Conservation (phyloP, 53 echinoderm and acorn worm genomes). For the Mesocentrotus franciscanus region DNA sequence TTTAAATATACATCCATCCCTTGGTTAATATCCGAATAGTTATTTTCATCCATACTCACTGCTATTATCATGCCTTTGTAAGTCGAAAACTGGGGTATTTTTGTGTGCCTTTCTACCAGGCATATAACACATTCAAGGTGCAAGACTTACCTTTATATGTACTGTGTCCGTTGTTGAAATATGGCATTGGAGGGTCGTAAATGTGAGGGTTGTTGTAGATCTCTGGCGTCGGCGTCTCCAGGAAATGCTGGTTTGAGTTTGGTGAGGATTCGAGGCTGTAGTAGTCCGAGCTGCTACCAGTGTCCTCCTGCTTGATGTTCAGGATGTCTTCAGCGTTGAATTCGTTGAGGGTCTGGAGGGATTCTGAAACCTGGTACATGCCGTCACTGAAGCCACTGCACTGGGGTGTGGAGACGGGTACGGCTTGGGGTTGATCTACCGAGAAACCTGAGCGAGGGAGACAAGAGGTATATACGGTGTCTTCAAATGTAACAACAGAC, state of each 20-base stretch:
- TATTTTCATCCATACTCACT: too few species aligned
- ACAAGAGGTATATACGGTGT: not conserved
- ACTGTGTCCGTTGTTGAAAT: slow-evolving; percentile 80
- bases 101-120: not conserved
- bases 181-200: slow-evolving; percentile 84
- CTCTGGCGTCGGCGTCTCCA: slow-evolving; percentile 83
- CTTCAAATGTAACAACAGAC: not conserved
- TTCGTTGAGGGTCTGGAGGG: slow-evolving; percentile 96
- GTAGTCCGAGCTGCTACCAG: slow-evolving; percentile 96
- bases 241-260: slow-evolving; percentile 76
- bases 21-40: too few species aligned
- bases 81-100: not conserved
- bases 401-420: slow-evolving; percentile 90
- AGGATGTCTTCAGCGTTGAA: slow-evolving; percentile 98
- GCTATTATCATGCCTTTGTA: too few species aligned
- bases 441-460: slow-evolving; percentile 72
- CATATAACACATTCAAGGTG: not conserved
- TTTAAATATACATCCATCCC: too few species aligned
- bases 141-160: slow-evolving; percentile 75
- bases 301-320: slow-evolving; percentile 93
- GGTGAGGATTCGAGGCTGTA: slow-evolving; percentile 96
- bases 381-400: slow-evolving; percentile 85
- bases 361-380: slow-evolving; percentile 93
- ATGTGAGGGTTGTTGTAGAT: slow-evolving; percentile 87
- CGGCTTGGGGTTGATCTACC: slow-evolving; percentile 98